phyloP scores from a whole-genome alignment of 2,113 vertebrate genomes.

The Spea bombifrons region DNA sequence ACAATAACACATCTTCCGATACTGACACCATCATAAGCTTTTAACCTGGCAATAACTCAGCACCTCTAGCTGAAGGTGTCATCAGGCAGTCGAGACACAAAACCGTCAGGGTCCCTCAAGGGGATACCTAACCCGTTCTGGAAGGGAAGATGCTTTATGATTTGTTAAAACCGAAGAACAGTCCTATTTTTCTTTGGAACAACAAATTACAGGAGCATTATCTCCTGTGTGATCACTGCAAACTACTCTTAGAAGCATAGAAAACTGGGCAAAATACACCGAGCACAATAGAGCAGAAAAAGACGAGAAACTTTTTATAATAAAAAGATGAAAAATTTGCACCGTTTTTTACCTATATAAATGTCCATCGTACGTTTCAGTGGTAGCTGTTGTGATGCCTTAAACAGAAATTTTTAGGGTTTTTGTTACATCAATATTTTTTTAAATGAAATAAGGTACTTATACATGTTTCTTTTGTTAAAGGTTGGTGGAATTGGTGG shows the following conservation, averaged over 20 bases:
- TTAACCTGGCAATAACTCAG: slow-evolving; percentile 70
- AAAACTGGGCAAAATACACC: too few species aligned
- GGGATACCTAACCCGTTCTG: slow-evolving; percentile 50
- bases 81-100: slow-evolving; percentile 17
- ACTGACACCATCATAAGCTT: slow-evolving; percentile 75
- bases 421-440: too few species aligned
- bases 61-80: slow-evolving; percentile 41
- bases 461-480: too few species aligned
- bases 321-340: too few species aligned
- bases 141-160: slow-evolving; percentile 8
- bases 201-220: slow-evolving; percentile 17
- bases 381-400: too few species aligned
- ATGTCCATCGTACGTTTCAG: too few species aligned
- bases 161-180: slow-evolving; percentile 34
- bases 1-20: slow-evolving; percentile 80
- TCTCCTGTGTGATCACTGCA: slow-evolving; percentile 9
- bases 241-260: not conserved
- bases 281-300: too few species aligned
- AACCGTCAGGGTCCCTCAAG: slow-evolving; percentile 39
- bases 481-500: too few species aligned
- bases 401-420: too few species aligned
- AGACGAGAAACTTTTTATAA: too few species aligned
- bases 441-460: too few species aligned
- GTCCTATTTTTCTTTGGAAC: slow-evolving; percentile 27
- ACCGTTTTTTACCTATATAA: too few species aligned